A percentile compares a stretch with the other conserved stretches of the same genome.
These are phyloP conservation scores for Platycheirus albimanus DNA, from an alignment of 2,888 invertebrate species.

Conservation along the genomic window DNA sequence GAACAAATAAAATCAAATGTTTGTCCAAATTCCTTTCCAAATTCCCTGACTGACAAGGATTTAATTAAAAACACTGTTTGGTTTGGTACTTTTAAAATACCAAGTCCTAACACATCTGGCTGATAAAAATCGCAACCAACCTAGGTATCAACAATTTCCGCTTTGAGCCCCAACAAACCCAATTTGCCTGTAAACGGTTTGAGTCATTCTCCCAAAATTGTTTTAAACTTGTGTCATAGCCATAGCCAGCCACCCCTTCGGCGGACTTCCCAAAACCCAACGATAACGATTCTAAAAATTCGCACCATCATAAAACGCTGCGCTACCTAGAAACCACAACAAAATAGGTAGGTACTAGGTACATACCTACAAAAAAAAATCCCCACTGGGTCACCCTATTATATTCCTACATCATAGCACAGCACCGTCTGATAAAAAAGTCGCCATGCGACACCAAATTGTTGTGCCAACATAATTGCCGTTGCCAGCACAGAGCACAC, in stretches of 20 bases:
- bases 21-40: too few relatives aligned
- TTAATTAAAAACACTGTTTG: too few relatives aligned
- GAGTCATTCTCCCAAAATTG: background rate
- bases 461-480: conserved; percentile 67
- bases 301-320: conserved; percentile 17
- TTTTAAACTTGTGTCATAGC: background rate
- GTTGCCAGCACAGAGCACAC: too few relatives aligned
- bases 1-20: too few relatives aligned
- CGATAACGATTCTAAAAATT: background rate
- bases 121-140: too few relatives aligned
- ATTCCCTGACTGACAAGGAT: too few relatives aligned
- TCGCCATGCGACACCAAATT: conserved; percentile 49
- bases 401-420: conserved; percentile 54
- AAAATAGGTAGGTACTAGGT: too few relatives aligned
- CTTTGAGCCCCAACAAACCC: too few relatives aligned
- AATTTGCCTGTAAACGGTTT: background rate
- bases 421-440: background rate
- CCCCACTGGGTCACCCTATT: conserved; percentile 33
- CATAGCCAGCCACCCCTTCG: background rate
- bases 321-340: conserved; percentile 2
- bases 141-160: too few relatives aligned
- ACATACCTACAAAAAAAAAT: too few relatives aligned
- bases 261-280: conserved; percentile 8
- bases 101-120: too few relatives aligned
- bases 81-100: too few relatives aligned